These are phyloP conservation scores for Etheostoma cragini DNA, from an alignment of 2,113 vertebrate species.

Conservation along the genomic window DNA sequence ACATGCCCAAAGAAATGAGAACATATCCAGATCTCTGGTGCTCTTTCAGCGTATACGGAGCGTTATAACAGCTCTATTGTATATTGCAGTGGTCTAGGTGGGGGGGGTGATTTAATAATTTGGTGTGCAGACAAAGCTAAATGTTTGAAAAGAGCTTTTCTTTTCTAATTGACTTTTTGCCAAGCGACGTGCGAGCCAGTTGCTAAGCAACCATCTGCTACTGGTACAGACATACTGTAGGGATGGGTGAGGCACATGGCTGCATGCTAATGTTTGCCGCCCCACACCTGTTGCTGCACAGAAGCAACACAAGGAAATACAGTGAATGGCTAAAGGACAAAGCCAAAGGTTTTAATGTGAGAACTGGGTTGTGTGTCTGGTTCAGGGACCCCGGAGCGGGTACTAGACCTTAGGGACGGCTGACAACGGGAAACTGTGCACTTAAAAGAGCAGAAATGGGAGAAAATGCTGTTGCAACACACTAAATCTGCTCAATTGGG, in stretches of 20 bases:
- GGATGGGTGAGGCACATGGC: constrained; percentile 55
- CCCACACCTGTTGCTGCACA: constrained; percentile 62
- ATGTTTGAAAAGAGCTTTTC: constrained; percentile 35
- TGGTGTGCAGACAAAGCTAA: constrained; percentile 39
- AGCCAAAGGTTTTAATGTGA: background rate
- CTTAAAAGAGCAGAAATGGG: background rate
- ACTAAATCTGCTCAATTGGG: background rate
- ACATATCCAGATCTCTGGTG: constrained; percentile 37
- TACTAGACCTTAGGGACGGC: constrained; percentile 25
- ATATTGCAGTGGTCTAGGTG: constrained; percentile 24
- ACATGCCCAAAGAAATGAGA: constrained; percentile 31
- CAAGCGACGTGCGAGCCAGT: constrained; percentile 70
- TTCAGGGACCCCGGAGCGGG: constrained; percentile 24
- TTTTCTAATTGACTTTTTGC: constrained; percentile 68
- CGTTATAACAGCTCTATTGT: constrained; percentile 21
- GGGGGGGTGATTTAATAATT: constrained; percentile 66
- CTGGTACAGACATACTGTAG: constrained; percentile 58
- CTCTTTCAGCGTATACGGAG: constrained; percentile 10
- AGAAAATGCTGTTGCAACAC: background rate
- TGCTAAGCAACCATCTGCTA: constrained; percentile 80
- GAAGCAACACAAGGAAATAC: constrained; percentile 7
- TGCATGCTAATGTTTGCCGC: constrained; percentile 45
- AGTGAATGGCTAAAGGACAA: constrained; percentile 25
- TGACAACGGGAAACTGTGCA: constrained; percentile 18
- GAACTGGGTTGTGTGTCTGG: background rate